phyloP scores from a whole-genome alignment of 2,113 vertebrate species.

The Phaethon lepturus region DNA sequence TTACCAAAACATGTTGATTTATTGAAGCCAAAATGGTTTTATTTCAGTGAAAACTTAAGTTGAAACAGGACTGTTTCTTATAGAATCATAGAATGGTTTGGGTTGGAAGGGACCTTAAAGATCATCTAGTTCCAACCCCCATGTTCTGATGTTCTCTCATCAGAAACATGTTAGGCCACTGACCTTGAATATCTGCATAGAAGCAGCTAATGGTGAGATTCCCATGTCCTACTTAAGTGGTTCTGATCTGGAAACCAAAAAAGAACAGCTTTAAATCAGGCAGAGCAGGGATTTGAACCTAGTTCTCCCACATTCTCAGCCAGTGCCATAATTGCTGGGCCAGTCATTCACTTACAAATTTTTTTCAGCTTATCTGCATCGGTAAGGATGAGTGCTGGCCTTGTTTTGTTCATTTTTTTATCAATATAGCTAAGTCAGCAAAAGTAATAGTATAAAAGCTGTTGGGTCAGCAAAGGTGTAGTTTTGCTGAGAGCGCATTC shows the following conservation, averaged over 20 bases:
- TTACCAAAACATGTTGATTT: background rate
- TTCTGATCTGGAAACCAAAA: background rate
- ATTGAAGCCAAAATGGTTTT: background rate
- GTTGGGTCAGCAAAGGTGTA: constrained; percentile 39
- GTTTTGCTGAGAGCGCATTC: constrained; percentile 36
- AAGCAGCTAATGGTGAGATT: background rate
- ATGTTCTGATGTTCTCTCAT: background rate
- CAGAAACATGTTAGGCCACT: background rate
- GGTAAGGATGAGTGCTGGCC: background rate
- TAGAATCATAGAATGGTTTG: no score
- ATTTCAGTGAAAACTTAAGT: background rate
- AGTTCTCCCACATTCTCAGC: background rate
- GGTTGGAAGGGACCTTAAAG: no score
- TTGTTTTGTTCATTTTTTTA: constrained; percentile 34
- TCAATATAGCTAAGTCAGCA: constrained; percentile 37
- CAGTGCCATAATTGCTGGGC: background rate
- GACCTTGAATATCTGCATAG: background rate
- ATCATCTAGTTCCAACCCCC: no score
- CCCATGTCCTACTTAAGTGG: background rate
- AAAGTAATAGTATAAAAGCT: constrained; percentile 1
- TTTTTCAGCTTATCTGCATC: background rate
- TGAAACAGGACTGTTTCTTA: background rate
- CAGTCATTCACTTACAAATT: background rate
- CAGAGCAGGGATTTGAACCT: background rate
- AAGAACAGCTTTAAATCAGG: background rate